These are phyloP conservation scores for Aleiodes alternator DNA, from an alignment of 2,888 invertebrate genomes.

Conservation along the genomic window DNA sequence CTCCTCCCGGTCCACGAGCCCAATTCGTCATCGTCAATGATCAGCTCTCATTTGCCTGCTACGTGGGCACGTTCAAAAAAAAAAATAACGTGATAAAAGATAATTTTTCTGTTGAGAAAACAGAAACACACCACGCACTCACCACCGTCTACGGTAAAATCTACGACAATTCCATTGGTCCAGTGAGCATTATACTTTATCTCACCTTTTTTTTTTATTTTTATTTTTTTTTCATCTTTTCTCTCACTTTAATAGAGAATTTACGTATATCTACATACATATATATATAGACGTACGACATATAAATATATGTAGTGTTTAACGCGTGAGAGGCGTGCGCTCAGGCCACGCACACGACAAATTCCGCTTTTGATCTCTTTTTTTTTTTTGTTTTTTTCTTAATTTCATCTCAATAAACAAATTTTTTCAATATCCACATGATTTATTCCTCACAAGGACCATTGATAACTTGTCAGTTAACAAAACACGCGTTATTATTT, in stretches of 20 bases:
- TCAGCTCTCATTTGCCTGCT: background rate
- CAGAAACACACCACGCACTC: constrained; percentile 50
- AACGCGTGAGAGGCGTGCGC: no score
- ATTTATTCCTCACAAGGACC: no score
- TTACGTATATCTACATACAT: no score
- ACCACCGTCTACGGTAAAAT: constrained; percentile 5
- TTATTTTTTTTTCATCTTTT: background rate
- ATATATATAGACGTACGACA: no score
- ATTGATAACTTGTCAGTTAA: no score
- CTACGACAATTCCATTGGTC: constrained; percentile 45
- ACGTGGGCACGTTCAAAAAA: constrained; percentile 13
- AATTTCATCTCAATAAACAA: background rate
- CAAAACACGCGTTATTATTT: no score
- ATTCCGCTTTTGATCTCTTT: constrained; percentile 31
- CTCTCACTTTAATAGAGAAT: background rate
- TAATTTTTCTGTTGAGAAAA: constrained; percentile 33
- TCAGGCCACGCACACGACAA: constrained; percentile 35
- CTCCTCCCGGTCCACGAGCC: background rate
- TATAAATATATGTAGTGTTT: no score
- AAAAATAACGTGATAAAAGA: background rate
- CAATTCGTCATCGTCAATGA: background rate
- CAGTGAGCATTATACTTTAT: background rate
- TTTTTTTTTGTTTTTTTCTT: background rate
- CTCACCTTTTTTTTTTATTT: background rate
- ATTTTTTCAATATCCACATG: no score